Evolutionary conservation across 2,888 invertebrate genomes (phyloP).

Genomic region (Diplazon laetatorius): DNA sequence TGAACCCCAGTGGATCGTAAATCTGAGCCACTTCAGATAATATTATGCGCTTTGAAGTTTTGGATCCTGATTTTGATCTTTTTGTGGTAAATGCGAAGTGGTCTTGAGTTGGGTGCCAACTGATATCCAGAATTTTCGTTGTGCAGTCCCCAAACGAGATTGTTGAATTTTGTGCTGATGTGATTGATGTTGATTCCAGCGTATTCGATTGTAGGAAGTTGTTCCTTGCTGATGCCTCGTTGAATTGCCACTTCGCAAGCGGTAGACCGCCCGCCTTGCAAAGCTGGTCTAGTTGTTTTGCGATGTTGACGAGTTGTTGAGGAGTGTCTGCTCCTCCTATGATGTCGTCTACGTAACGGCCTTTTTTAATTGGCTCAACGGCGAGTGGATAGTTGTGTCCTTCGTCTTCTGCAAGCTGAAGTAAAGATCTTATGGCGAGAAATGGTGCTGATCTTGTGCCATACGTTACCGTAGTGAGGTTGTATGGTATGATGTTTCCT

Average conservation of each 20-base stretch:
- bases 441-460: slow-evolving; percentile 48
- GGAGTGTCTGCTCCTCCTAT: slow-evolving; percentile 41
- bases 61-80: not conserved
- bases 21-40: slow-evolving; percentile 28
- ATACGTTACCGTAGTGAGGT: slow-evolving; percentile 49
- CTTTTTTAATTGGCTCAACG: slow-evolving; percentile 7
- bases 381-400: slow-evolving; percentile 42
- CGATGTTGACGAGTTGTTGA: slow-evolving; percentile 3
- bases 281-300: too few species aligned
- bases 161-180: too few species aligned
- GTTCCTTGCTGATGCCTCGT: too few species aligned
- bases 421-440: slow-evolving; percentile 38
- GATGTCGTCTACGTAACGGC: slow-evolving; percentile 64
- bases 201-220: too few species aligned
- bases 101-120: not conserved
- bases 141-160: too few species aligned
- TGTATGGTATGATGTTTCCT: not conserved
- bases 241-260: too few species aligned
- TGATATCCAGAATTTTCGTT: too few species aligned
- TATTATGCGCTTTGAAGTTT: not conserved
- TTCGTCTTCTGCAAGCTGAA: slow-evolving; percentile 53
- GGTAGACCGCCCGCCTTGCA: too few species aligned
- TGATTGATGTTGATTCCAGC: too few species aligned
- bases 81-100: not conserved
- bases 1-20: not conserved